A percentile compares a stretch with the other conserved stretches of the same genome.
These are phyloP conservation scores for Ametastegia equiseti DNA, from an alignment of 2,888 invertebrate species.

Conservation along the genomic window DNA sequence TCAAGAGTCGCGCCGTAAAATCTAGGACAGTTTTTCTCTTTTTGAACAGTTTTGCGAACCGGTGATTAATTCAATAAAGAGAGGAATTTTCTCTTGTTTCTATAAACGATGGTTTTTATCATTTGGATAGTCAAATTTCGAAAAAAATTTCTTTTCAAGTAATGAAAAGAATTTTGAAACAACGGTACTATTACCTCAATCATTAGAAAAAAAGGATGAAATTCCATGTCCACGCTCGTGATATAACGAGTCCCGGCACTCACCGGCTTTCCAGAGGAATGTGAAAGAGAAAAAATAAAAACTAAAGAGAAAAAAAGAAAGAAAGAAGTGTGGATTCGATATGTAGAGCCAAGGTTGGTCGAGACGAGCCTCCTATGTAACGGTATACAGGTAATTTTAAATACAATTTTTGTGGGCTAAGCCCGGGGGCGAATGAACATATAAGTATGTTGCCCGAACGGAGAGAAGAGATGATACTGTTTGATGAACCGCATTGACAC, in stretches of 20 bases:
- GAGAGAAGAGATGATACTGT: neutral
- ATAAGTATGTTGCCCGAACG: neutral
- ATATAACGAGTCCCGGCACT: neutral
- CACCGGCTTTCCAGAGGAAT: conserved; percentile 14
- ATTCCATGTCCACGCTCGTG: neutral
- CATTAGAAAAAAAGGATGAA: neutral
- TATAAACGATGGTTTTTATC: neutral
- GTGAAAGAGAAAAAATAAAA: neutral
- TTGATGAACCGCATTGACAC: neutral
- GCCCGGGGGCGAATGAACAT: conserved; percentile 47
- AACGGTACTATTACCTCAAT: neutral
- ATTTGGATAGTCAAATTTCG: neutral
- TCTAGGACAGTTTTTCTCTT: neutral
- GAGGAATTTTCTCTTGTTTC: neutral
- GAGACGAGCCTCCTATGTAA: conserved; percentile 32
- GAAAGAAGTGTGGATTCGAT: conserved; percentile 1
- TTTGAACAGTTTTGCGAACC: neutral
- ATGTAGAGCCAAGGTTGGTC: conserved; percentile 19
- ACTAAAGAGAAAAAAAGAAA: neutral
- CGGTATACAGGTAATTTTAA: conserved; percentile 46
- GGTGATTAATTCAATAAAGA: neutral
- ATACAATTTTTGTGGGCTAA: conserved; percentile 33
- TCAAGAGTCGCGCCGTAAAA: conserved; percentile 49
- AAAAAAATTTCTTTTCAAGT: neutral
- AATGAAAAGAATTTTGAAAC: neutral